Evolutionary conservation across 2,888 invertebrate species (phyloP).

Genomic region (Sarcophaga caerulescens): DNA sequence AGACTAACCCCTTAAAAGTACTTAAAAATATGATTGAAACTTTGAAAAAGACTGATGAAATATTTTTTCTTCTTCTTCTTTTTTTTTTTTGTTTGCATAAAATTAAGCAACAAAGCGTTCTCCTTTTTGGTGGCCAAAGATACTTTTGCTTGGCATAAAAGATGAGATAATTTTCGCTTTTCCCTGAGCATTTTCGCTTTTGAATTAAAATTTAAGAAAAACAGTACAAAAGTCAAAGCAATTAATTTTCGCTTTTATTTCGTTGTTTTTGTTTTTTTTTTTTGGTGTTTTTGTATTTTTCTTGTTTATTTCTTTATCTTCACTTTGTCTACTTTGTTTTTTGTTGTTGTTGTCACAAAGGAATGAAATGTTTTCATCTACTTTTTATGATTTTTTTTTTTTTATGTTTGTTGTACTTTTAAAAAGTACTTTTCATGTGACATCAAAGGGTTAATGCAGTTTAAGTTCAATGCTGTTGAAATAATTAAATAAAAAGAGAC

Average conservation of each 20-base stretch:
- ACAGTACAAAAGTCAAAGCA: conserved; percentile 59
- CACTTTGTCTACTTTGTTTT: conserved; percentile 7
- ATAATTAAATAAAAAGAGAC: conserved; percentile 46
- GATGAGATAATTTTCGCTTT: conserved; percentile 39
- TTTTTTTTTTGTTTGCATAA: no score
- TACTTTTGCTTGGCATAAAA: neutral
- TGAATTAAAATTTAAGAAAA: conserved; percentile 24
- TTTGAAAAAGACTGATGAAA: no score
- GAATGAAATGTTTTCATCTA: conserved; percentile 46
- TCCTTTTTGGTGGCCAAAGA: neutral
- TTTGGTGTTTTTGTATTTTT: no score
- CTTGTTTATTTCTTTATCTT: conserved; percentile 46
- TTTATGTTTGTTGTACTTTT: conserved; percentile 16
- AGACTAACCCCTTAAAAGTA: no score
- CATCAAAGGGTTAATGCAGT: conserved; percentile 68
- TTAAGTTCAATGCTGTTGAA: conserved; percentile 67
- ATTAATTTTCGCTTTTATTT: conserved; percentile 55
- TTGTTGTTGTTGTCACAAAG: conserved; percentile 28
- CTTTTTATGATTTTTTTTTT: conserved; percentile 41
- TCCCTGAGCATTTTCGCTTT: neutral
- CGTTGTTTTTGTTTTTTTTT: conserved; percentile 1
- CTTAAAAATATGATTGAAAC: no score
- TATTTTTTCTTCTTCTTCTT: no score
- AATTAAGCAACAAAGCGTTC: neutral
- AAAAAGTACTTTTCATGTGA: conserved; percentile 57